phyloP scores from a whole-genome alignment of 2,888 invertebrate species.

The Hypercompe scribonia region DNA sequence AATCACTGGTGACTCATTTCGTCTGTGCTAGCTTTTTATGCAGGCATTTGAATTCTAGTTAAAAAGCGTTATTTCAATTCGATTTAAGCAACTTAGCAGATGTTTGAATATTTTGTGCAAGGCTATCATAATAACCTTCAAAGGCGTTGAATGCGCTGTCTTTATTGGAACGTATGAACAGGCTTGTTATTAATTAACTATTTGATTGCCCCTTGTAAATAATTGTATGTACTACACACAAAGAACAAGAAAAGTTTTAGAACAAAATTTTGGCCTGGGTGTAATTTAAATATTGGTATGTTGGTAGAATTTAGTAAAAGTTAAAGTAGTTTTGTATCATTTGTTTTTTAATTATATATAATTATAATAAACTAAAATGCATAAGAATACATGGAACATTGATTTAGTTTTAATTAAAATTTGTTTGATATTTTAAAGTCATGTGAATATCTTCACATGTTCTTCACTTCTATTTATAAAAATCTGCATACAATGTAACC shows the following conservation, averaged over 20 bases:
- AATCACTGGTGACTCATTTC: slow-evolving; percentile 79
- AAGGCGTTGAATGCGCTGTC: slow-evolving; percentile 34
- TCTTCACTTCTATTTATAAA: no score
- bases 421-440: no score
- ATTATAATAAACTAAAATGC: no score
- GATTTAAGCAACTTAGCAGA: slow-evolving; percentile 38
- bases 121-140: slow-evolving; percentile 6
- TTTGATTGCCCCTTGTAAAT: background rate
- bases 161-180: background rate
- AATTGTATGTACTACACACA: background rate
- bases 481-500: no score
- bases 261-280: no score
- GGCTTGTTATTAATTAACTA: background rate
- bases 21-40: slow-evolving; percentile 68
- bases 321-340: no score
- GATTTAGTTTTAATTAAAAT: no score
- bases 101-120: slow-evolving; percentile 5
- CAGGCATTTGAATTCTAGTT: slow-evolving; percentile 58
- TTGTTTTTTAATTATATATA: no score
- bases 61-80: slow-evolving; percentile 56
- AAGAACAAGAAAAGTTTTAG: background rate
- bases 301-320: no score
- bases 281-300: no score
- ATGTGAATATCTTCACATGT: background rate
- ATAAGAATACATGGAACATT: no score